Conservation (phyloP, 2,797 vertebrate species). For the Chelon auratus region DNA sequence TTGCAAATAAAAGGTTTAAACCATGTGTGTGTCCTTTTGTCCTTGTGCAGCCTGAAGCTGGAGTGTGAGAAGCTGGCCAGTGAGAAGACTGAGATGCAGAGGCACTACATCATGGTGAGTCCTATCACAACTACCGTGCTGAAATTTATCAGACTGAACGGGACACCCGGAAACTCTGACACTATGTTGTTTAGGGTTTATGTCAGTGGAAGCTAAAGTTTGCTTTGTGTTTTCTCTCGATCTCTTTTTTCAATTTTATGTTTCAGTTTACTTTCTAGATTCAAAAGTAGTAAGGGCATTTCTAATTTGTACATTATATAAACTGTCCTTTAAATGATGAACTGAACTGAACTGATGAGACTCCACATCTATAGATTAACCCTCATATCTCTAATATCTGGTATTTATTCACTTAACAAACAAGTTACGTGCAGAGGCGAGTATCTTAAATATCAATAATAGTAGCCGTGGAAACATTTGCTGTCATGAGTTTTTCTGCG, state of each 20-base stretch:
- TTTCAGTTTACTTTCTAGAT: not conserved
- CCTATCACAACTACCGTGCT: constrained; percentile 24
- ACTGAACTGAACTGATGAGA: not conserved
- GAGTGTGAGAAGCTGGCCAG: constrained; percentile 98
- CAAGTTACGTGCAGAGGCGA: not conserved
- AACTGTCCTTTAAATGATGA: not conserved
- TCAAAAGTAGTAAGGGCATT: too few species aligned
- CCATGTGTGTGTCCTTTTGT: not conserved
- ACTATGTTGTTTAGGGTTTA: not conserved
- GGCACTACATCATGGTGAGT: constrained; percentile 98
- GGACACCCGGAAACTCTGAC: constrained; percentile 17
- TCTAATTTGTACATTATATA: not conserved
- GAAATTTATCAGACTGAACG: constrained; percentile 21
- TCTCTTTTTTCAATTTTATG: not conserved
- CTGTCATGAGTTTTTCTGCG: too few species aligned
- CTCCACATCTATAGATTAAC: too few species aligned
- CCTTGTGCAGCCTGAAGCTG: constrained; percentile 91
- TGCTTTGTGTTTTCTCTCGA: constrained; percentile 11
- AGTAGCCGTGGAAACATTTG: not conserved
- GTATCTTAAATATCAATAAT: constrained; percentile 14
- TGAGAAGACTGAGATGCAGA: constrained; percentile 98
- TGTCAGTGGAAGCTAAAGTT: constrained; percentile 20
- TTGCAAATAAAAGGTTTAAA: constrained; percentile 50
- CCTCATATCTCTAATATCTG: not conserved
- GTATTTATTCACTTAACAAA: constrained; percentile 6